These are phyloP conservation scores for Siniperca obscura DNA, from an alignment of 2,797 vertebrate genomes.

Conservation along the genomic window DNA sequence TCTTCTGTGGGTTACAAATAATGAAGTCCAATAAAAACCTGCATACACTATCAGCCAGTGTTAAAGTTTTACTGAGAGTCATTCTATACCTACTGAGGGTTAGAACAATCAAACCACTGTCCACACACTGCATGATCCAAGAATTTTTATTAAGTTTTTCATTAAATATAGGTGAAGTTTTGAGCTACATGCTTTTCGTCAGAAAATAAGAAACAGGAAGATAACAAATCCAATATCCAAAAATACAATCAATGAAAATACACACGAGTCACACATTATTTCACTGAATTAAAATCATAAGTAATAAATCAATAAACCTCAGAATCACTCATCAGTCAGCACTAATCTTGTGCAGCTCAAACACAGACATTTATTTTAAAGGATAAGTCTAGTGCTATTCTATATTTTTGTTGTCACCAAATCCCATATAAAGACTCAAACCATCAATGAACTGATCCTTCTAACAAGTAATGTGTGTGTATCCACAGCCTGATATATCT, in stretches of 20 bases:
- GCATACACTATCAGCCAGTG: neutral
- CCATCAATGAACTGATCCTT: neutral
- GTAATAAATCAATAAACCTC: neutral
- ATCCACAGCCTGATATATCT: neutral
- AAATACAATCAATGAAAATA: neutral
- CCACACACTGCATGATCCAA: neutral
- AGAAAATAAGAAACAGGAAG: neutral
- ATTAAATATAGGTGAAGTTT: neutral
- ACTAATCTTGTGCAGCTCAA: neutral
- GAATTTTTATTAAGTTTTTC: neutral
- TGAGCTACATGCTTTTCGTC: neutral
- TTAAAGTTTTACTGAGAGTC: conserved; percentile 35
- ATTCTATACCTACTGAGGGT: neutral
- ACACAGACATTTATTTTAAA: neutral
- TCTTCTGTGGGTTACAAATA: no score
- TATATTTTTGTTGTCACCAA: neutral
- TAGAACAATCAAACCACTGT: neutral
- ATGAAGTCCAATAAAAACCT: no score
- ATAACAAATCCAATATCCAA: neutral
- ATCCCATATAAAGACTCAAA: neutral
- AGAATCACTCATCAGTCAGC: neutral
- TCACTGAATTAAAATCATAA: neutral
- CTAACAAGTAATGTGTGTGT: neutral
- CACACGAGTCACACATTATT: neutral
- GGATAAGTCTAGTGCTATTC: neutral